Conservation (phyloP, 2,113 vertebrate species). For the Suncus etruscus region DNA sequence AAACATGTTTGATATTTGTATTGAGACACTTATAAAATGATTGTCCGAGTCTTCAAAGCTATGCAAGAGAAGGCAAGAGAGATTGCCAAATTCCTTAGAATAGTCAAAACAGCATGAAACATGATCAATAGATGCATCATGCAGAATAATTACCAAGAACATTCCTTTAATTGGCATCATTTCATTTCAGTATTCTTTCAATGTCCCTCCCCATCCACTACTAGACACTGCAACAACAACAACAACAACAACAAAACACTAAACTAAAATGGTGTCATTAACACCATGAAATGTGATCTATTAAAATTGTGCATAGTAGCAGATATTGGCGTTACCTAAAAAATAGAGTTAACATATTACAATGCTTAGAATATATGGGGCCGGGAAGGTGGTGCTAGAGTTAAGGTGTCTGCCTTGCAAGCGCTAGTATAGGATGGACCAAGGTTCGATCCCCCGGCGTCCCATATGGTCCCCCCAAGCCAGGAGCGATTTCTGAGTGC, state of each 20-base stretch:
- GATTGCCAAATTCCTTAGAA: neutral
- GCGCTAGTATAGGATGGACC: no score
- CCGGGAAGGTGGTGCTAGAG: no score
- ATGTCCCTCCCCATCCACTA: no score
- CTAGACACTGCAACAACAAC: no score
- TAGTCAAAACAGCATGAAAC: neutral
- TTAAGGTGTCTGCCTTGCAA: no score
- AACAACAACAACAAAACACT: no score
- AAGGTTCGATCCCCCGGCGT: no score
- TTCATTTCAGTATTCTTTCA: neutral
- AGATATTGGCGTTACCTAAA: neutral
- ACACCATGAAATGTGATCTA: neutral
- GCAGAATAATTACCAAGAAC: neutral
- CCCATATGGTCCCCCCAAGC: no score
- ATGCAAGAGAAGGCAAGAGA: neutral
- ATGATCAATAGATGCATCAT: neutral
- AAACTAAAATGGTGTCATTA: neutral
- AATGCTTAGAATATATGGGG: no score
- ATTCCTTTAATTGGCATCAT: neutral
- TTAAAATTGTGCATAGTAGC: neutral
- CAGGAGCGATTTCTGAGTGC: no score
- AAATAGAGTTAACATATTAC: neutral
- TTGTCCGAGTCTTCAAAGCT: neutral
- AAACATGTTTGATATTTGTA: neutral
- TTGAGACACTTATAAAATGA: neutral